phyloP scores from a whole-genome alignment of 2,888 invertebrate species.

The Cinara cedri region DNA sequence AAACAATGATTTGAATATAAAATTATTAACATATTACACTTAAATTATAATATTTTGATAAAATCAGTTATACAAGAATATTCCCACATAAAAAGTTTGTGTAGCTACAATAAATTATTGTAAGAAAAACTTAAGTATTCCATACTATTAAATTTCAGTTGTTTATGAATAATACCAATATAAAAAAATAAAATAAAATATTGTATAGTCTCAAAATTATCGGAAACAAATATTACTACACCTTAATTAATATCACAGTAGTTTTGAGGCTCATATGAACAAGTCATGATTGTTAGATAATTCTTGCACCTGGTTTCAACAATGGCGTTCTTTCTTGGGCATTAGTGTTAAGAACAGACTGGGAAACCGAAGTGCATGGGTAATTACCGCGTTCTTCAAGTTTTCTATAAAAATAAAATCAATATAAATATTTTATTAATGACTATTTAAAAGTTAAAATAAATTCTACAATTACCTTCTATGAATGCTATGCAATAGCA shows the following conservation, averaged over 20 bases:
- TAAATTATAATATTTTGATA: constrained; percentile 21
- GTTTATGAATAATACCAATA: background rate
- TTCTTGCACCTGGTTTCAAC: constrained; percentile 17
- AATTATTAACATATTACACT: constrained; percentile 11
- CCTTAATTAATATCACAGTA: constrained; percentile 56
- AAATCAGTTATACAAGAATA: constrained; percentile 17
- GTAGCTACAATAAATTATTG: constrained; percentile 25
- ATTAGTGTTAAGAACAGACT: constrained; percentile 7
- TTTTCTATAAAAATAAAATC: constrained; percentile 21
- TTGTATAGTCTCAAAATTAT: constrained; percentile 24
- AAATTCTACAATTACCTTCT: constrained; percentile 28
- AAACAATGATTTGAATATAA: constrained; percentile 1
- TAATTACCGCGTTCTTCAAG: constrained; percentile 45
- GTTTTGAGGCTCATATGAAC: constrained; percentile 6
- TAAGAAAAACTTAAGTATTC: background rate
- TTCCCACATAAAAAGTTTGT: background rate
- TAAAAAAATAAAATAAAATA: constrained; percentile 3
- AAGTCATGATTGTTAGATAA: constrained; percentile 31
- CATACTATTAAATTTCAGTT: constrained; percentile 20
- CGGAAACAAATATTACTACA: constrained; percentile 11
- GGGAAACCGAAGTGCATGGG: constrained; percentile 8
- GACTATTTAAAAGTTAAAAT: background rate
- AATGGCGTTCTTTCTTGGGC: constrained; percentile 52
- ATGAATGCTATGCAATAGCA: constrained; percentile 49
- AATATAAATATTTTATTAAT: background rate